A percentile compares a stretch with the other conserved stretches of the same genome.
These are phyloP conservation scores for Lasioglossum lativentre DNA, from an alignment of 2,888 invertebrate genomes.

Conservation along the genomic window DNA sequence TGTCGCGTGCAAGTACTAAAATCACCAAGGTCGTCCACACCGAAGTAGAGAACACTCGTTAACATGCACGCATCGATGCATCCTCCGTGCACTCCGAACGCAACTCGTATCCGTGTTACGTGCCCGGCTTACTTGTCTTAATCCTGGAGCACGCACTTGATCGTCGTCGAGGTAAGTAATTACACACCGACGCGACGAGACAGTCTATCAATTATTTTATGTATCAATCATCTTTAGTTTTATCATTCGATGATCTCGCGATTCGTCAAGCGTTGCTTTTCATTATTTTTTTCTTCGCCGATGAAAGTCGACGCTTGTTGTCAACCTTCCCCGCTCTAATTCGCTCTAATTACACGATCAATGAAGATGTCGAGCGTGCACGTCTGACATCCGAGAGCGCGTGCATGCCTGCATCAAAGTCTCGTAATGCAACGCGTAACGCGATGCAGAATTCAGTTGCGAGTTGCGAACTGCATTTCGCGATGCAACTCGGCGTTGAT, in stretches of 20 bases:
- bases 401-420: constrained; percentile 25
- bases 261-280: neutral
- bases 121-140: constrained; percentile 4
- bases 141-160: constrained; percentile 27
- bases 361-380: constrained; percentile 4
- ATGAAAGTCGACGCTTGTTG: neutral
- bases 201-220: neutral
- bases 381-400: neutral
- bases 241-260: too few relatives aligned
- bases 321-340: neutral
- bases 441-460: neutral
- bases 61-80: constrained; percentile 20
- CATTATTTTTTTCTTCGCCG: neutral
- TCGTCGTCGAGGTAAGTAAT: neutral
- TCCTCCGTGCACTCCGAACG: constrained; percentile 29
- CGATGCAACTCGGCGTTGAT: neutral
- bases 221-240: neutral
- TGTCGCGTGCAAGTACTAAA: constrained; percentile 33
- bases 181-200: neutral
- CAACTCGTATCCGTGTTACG: constrained; percentile 38
- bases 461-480: neutral
- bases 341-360: constrained; percentile 28
- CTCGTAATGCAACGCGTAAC: constrained; percentile 18
- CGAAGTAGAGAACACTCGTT: constrained; percentile 4
- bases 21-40: constrained; percentile 27